Conservation (phyloP, 2,888 invertebrate genomes). For the Daptonema setosum region DNA sequence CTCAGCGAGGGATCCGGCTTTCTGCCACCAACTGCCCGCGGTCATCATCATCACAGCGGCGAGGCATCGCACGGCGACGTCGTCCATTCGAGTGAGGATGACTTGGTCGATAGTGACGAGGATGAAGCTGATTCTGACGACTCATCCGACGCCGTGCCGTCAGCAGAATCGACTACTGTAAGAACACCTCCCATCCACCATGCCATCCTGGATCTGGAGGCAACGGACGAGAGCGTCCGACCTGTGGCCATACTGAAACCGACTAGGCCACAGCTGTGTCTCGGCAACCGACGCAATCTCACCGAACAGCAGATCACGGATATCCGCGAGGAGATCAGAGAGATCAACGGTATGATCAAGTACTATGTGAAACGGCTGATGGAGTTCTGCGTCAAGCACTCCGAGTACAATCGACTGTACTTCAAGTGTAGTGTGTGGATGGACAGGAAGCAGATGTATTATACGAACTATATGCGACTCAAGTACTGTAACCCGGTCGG, state of each 20-base stretch:
- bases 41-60: too few species aligned
- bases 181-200: too few species aligned
- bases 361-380: background rate
- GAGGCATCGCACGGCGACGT: too few species aligned
- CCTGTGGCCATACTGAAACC: background rate
- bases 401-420: constrained; percentile 4
- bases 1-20: too few species aligned
- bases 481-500: constrained; percentile 48
- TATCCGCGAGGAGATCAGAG: constrained; percentile 42
- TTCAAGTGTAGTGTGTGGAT: constrained; percentile 8
- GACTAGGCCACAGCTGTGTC: background rate
- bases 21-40: too few species aligned
- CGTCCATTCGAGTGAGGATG: too few species aligned
- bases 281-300: background rate
- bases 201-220: too few species aligned
- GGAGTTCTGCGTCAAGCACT: constrained; percentile 1
- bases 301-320: background rate
- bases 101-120: too few species aligned
- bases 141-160: too few species aligned
- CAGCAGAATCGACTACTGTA: too few species aligned
- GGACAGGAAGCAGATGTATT: background rate
- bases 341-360: constrained; percentile 25
- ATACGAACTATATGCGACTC: background rate
- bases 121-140: too few species aligned
- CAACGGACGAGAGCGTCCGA: background rate